Percentiles rank a stretch among this genome's conserved stretches.
phyloP scores from a whole-genome alignment of 1,140 invertebrate species.

The Triops longicaudatus region DNA sequence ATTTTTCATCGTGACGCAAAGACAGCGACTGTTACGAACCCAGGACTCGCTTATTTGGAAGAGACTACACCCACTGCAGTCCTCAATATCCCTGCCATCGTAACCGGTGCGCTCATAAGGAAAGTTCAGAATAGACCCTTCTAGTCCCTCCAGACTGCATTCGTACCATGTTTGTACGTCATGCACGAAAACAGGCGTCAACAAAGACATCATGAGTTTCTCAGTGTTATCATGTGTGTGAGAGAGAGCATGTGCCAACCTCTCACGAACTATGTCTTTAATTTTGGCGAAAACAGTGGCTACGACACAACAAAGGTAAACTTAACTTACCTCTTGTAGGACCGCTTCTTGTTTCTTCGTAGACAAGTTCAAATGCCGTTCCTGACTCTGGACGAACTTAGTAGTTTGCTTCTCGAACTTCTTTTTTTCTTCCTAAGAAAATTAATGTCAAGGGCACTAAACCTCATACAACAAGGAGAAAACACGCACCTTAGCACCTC shows the following conservation, averaged over 20 bases:
- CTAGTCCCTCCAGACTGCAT: too few relatives aligned
- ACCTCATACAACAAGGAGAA: conserved; percentile 20
- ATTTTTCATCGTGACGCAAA: too few relatives aligned
- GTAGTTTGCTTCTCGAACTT: conserved; percentile 95
- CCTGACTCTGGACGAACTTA: conserved; percentile 92
- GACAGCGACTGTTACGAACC: too few relatives aligned
- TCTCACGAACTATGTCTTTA: conserved; percentile 17
- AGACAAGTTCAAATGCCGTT: conserved; percentile 86
- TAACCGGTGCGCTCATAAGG: too few relatives aligned
- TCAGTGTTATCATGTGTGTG: too few relatives aligned
- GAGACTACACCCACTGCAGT: too few relatives aligned
- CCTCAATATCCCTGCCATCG: too few relatives aligned
- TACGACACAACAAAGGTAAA: not conserved
- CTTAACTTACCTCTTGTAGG: conserved; percentile 72
- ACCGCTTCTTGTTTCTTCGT: conserved; percentile 85
- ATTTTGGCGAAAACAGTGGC: not conserved
- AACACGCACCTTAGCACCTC: conserved; percentile 71
- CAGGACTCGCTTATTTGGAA: too few relatives aligned
- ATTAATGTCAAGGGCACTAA: conserved; percentile 25
- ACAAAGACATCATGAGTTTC: too few relatives aligned
- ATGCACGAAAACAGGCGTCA: too few relatives aligned
- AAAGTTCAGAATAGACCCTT: too few relatives aligned
- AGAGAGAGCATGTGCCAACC: not conserved
- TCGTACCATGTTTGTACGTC: too few relatives aligned
- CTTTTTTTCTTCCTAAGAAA: conserved; percentile 76